Conservation (phyloP, 1,140 invertebrate genomes). For the Pachypeltis micranthus region DNA sequence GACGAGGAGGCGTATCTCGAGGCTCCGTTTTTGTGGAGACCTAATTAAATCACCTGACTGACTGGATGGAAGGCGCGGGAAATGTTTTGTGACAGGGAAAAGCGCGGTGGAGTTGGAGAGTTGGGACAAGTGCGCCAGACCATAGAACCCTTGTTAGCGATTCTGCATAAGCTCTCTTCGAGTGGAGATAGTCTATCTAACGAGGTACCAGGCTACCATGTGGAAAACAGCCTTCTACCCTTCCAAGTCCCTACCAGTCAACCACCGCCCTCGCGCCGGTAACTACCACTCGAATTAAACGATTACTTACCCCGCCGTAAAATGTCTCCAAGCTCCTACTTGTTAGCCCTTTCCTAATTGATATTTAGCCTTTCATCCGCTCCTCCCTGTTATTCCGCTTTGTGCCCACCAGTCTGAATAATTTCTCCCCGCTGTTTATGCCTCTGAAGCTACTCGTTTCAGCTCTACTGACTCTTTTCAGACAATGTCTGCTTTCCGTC, state of each 20-base stretch:
- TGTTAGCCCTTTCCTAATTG: constrained; percentile 16
- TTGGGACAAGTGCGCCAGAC: not conserved
- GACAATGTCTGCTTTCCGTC: not conserved
- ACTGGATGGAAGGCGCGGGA: not conserved
- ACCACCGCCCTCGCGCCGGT: constrained; percentile 7
- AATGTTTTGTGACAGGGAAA: not conserved
- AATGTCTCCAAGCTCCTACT: constrained; percentile 12
- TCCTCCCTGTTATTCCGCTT: constrained; percentile 12
- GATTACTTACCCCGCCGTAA: constrained; percentile 16
- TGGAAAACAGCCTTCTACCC: not conserved
- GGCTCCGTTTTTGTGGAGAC: not conserved
- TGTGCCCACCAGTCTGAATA: constrained; percentile 14
- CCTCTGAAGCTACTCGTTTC: constrained; percentile 1
- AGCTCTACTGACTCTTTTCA: not conserved
- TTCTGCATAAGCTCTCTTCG: constrained; percentile 4
- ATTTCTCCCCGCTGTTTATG: constrained; percentile 6
- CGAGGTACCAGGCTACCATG: constrained; percentile 5
- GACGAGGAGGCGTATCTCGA: not conserved
- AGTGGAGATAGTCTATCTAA: constrained; percentile 6
- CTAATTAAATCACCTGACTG: constrained; percentile 7
- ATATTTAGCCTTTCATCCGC: constrained; percentile 12
- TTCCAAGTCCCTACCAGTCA: not conserved
- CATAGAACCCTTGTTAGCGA: constrained; percentile 4
- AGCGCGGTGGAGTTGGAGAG: constrained; percentile 5
- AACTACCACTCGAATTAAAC: constrained; percentile 16